Evolutionary conservation across 2,888 invertebrate species (phyloP), one percentile per base, ranked within the genome.

Genomic region (Electrophaes corylata): DNA sequence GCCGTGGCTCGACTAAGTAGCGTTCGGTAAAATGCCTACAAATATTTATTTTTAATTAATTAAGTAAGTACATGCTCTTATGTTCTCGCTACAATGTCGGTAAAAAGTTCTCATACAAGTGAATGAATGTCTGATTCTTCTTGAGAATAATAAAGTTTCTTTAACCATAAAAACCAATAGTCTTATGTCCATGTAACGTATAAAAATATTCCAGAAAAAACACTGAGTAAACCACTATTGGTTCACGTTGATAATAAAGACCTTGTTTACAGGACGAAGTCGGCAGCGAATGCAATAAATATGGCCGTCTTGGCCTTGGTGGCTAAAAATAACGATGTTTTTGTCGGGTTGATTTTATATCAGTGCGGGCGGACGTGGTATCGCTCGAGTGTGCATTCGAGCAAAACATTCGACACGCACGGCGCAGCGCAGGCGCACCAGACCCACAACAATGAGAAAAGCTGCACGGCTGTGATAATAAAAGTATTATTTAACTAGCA

Each of bases 241-340:
- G 44, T 66, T 70, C 70, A 57, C 50, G 63, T 46, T 58, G 62
- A 62, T 65, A 79, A 75, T 65, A 79, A 75, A 75, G 73, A 78
- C 71, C 78, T 83, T 88, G 88, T 86, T 87, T 86, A 83, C 80
- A 80, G 77, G 75, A 76, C 72, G 70, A 79, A 76, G 81, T 76
- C 74, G 74, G 76, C 70, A 74, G 78, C 80, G 83, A 86, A 84
- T 88, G 84, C 87, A 90, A 84, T 71, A 86, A 90, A 84, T 71
- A 86, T 85, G 85, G 86, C 85, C 82, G 78, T 68, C 75, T 75
- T 81, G 86, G 81, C 91, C 91, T 90, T 90, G 87, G 77, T 52
- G 58, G 72, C 66, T 75, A 88, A 88, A 90, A 90, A 90, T 90
- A 90, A 85, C 83, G 72, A 81, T 85, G 84, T 88, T 87, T 86